Evolutionary conservation across 2,888 invertebrate species (phyloP).

Genomic region (Sepioteuthis lessoniana): DNA sequence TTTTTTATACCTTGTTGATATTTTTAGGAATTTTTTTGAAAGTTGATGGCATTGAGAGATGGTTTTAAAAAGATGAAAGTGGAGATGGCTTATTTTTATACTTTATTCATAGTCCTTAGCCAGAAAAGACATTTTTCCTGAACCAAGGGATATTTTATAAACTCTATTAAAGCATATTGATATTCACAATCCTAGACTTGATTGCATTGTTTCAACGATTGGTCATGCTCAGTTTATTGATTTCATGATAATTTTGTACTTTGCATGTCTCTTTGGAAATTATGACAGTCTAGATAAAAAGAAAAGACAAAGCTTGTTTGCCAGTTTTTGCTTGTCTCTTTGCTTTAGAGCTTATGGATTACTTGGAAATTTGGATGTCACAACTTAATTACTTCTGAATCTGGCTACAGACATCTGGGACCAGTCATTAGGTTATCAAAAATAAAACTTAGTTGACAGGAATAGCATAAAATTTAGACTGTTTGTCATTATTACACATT

Average conservation of each 20-base stretch:
- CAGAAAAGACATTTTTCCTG: background rate
- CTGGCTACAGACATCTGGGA: constrained; percentile 21
- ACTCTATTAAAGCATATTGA: background rate
- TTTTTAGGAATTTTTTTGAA: background rate
- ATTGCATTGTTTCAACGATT: constrained; percentile 4
- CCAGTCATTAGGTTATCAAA: constrained; percentile 20
- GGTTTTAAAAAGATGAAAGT: background rate
- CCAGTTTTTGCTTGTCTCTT: constrained; percentile 18
- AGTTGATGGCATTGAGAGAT: background rate
- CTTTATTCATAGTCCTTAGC: background rate
- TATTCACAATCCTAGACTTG: constrained; percentile 18
- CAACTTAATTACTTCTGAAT: background rate
- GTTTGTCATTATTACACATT: background rate
- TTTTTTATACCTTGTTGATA: background rate
- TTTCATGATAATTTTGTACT: background rate
- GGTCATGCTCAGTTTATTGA: background rate
- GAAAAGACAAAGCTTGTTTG: background rate
- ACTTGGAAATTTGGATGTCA: constrained; percentile 14
- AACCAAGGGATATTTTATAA: background rate
- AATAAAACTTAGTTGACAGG: background rate
- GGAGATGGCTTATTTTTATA: background rate
- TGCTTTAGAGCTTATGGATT: background rate
- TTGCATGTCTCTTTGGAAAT: constrained; percentile 6
- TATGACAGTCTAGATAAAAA: background rate
- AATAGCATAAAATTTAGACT: background rate